Conservation (phyloP, 1,140 invertebrate genomes). For the Pantala flavescens region DNA sequence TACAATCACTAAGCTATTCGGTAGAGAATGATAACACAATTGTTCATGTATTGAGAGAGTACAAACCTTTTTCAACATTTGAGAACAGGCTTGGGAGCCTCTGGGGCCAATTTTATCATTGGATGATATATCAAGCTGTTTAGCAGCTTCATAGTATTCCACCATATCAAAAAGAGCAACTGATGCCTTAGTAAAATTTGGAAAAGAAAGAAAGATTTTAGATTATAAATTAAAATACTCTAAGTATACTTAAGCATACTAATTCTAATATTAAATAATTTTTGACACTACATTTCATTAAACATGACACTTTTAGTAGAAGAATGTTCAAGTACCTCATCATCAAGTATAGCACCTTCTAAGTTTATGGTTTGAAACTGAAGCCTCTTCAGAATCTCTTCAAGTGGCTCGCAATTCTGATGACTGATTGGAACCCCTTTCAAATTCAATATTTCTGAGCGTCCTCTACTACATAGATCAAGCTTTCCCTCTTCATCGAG, state of each 20-base stretch:
- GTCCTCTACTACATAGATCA: conserved; percentile 25
- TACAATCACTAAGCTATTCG: too few species aligned
- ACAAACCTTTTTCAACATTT: conserved; percentile 66
- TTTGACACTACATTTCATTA: too few species aligned
- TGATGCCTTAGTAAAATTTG: conserved; percentile 33
- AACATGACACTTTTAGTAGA: too few species aligned
- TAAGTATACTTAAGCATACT: neutral
- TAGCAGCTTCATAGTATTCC: conserved; percentile 79
- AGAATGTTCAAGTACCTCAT: conserved; percentile 43
- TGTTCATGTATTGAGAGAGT: too few species aligned
- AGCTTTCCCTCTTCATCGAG: too few species aligned
- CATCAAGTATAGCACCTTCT: conserved; percentile 54
- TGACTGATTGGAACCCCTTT: conserved; percentile 43
- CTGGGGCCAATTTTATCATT: conserved; percentile 59
- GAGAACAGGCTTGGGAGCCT: conserved; percentile 70
- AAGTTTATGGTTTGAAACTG: conserved; percentile 60
- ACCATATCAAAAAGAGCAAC: conserved; percentile 82
- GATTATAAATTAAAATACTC: neutral
- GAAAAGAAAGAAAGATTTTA: conserved; percentile 17
- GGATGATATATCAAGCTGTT: conserved; percentile 62
- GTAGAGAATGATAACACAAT: too few species aligned
- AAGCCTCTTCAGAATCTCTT: conserved; percentile 64
- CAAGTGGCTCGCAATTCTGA: conserved; percentile 56
- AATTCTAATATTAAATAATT: conserved; percentile 13
- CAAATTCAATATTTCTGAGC: conserved; percentile 42